These are phyloP conservation scores for Thymelicus acteon DNA, from an alignment of 2,888 invertebrate genomes.

Conservation along the genomic window DNA sequence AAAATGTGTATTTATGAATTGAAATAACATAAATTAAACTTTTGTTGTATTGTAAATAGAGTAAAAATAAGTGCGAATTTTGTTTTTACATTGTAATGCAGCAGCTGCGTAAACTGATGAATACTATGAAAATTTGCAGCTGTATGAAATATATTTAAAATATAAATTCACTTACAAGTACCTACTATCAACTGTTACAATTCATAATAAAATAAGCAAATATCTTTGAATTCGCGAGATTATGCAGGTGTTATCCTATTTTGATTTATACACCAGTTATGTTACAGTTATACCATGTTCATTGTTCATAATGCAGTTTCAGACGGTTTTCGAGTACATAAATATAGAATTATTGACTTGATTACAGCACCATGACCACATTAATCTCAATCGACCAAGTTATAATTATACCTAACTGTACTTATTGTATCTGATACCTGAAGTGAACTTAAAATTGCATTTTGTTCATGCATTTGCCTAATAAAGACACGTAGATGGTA, in stretches of 20 bases:
- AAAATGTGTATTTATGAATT: background rate
- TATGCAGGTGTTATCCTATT: background rate
- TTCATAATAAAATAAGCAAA: slow-evolving; percentile 7
- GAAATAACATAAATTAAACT: background rate
- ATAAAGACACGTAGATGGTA: background rate
- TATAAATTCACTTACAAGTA: background rate
- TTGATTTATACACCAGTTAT: background rate
- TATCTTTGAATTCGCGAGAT: background rate
- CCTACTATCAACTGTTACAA: background rate
- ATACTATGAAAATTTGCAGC: background rate
- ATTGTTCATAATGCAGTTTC: too few species aligned
- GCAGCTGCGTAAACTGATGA: background rate
- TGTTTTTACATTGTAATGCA: background rate
- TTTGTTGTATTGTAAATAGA: slow-evolving; percentile 2
- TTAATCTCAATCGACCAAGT: too few species aligned
- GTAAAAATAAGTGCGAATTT: slow-evolving; percentile 1
- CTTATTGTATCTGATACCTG: too few species aligned
- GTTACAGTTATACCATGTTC: too few species aligned
- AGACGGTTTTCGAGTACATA: too few species aligned
- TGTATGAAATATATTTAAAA: background rate
- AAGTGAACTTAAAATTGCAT: too few species aligned
- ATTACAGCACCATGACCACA: too few species aligned
- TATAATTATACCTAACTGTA: too few species aligned
- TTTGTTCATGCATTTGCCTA: background rate
- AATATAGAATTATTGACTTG: too few species aligned